Base-by-base conservation (phyloP, 2,113 vertebrate species). In the Indri indri region DNA sequence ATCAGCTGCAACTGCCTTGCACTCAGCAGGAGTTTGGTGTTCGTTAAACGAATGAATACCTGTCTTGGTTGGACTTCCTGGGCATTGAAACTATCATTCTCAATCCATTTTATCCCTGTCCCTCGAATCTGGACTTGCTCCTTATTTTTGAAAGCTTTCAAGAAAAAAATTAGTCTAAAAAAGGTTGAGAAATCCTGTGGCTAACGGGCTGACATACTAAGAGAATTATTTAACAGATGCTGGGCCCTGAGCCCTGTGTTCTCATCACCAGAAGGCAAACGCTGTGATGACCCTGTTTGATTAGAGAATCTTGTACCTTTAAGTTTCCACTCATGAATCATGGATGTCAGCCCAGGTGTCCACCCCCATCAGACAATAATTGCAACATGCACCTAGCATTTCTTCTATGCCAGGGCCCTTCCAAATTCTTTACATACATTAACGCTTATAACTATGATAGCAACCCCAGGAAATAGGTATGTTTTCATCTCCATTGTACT, bases 151-250 rank as follows among this genome's bases (percentile, higher is more conserved):
- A 71, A 89, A 88, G 47, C 61, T 89, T 94, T 66, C 1, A n/a
- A 52, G 7, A 45, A 50, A 92, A 79, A 66, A 57, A 25, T 30
- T 40, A 47, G 70, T 76, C 50, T 59, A 59, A 80, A 91, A 89
- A 71, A 57, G 10, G 18, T 61, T 70, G 57, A 77, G 81, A 76
- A 96, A 80, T 65, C 40, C 47, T 40, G 5, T 63, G 42, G 82
- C 54, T 83, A 74, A 91, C 65, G 27, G 32, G 34, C 20, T 73
- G 42, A 54, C 22, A 34, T 27, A 25, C 50, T 74, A 45, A 91
- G 82, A 97, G 82, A 96, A 95, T 95, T 95, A 85, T 85, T 95
- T 71, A 94, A 65, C 71, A 96, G 76, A 52, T 66, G 25, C 80
- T 66, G 40, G 9, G 40, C 65, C 52, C 82, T 63, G 59, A 85